Percentiles rank a stretch among this genome's conserved stretches.
Evolutionary conservation across 2,888 invertebrate genomes (phyloP).

Genomic region (Caenorhabditis sp.): DNA sequence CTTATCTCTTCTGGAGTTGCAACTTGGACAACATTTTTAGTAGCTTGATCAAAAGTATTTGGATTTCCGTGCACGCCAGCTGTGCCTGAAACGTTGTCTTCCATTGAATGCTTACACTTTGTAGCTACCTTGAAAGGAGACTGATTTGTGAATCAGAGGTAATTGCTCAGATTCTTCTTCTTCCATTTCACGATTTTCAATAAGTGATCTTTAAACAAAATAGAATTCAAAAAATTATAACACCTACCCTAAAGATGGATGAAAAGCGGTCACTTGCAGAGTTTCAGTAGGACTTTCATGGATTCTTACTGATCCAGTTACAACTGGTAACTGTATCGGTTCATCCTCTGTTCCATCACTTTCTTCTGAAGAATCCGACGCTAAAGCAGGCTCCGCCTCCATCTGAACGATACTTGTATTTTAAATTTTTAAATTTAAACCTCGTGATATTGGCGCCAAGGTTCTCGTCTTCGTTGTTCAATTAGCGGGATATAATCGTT

Average conservation of each 20-base stretch:
- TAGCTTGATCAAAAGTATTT: slow-evolving; percentile 66
- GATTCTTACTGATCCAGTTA: slow-evolving; percentile 21
- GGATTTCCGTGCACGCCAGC: slow-evolving; percentile 53
- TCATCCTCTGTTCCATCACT: slow-evolving; percentile 69
- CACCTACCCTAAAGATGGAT: slow-evolving; percentile 67
- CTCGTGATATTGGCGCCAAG: slow-evolving; percentile 80
- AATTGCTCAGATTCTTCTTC: slow-evolving; percentile 56
- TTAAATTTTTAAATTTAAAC: background rate
- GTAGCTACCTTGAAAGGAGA: slow-evolving; percentile 53
- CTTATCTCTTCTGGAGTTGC: slow-evolving; percentile 79
- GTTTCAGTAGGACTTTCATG: slow-evolving; percentile 60
- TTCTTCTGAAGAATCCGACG: slow-evolving; percentile 69
- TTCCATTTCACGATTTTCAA: slow-evolving; percentile 66
- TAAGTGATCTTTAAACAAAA: slow-evolving; percentile 38
- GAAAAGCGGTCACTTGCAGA: slow-evolving; percentile 67
- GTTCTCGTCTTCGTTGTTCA: slow-evolving; percentile 78
- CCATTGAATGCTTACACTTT: no score
- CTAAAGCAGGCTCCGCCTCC: slow-evolving; percentile 53
- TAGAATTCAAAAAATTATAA: no score
- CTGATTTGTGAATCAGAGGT: slow-evolving; percentile 58
- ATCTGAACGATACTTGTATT: slow-evolving; percentile 25
- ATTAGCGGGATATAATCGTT: slow-evolving; percentile 75
- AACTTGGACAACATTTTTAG: slow-evolving; percentile 70
- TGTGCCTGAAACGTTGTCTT: slow-evolving; percentile 42
- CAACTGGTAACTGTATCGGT: slow-evolving; percentile 24